phyloP scores from a whole-genome alignment of 1,140 invertebrate genomes.

The Globodera ellingtonae region DNA sequence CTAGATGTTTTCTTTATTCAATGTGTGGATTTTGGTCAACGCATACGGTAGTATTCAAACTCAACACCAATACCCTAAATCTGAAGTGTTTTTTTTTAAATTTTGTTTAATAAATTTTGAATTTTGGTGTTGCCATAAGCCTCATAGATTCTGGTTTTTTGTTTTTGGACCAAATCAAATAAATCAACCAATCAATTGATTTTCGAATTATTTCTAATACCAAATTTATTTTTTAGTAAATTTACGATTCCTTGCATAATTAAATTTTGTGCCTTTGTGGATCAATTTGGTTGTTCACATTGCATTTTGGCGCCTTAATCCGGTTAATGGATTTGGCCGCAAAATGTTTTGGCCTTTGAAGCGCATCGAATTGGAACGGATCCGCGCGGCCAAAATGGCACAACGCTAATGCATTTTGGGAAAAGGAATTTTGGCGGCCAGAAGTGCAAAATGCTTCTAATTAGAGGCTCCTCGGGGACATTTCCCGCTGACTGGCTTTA shows the following conservation, averaged over 20 bases:
- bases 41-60: no score
- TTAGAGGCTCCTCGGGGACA: slow-evolving; percentile 16
- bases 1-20: no score
- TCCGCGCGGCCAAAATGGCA: background rate
- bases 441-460: slow-evolving; percentile 8
- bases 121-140: no score
- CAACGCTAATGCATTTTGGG: slow-evolving; percentile 13
- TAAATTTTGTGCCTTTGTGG: background rate
- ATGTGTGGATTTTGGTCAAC: no score
- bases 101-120: no score
- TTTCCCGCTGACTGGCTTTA: background rate
- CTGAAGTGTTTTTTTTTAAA: no score
- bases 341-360: slow-evolving; percentile 10
- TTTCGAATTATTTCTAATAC: no score
- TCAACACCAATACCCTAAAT: no score
- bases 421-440: slow-evolving; percentile 1
- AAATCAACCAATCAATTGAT: no score
- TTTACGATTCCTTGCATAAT: background rate
- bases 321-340: slow-evolving; percentile 12
- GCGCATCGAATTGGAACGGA: slow-evolving; percentile 2
- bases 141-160: no score
- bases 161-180: no score
- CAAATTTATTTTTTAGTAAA: no score
- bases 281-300: background rate
- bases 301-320: background rate